Percentiles rank a stretch among this genome's conserved stretches.
phyloP scores from a whole-genome alignment of 2,888 invertebrate genomes.

The Drosophila robusta region DNA sequence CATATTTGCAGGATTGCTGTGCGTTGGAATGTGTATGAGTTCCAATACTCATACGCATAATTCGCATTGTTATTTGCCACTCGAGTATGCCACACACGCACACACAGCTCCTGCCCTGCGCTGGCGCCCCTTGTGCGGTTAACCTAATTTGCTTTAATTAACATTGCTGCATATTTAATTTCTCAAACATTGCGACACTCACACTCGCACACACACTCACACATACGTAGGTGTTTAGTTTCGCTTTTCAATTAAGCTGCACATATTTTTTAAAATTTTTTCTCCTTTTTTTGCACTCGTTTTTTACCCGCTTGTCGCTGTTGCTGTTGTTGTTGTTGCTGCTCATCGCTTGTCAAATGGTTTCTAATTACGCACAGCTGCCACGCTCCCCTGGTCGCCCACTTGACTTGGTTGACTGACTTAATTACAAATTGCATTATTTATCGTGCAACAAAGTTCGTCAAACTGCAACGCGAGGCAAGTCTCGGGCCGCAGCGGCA shows the following conservation, averaged over 20 bases:
- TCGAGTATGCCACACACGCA: background rate
- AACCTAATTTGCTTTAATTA: constrained; percentile 81
- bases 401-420: constrained; percentile 68
- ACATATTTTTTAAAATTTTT: constrained; percentile 21
- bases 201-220: constrained; percentile 17
- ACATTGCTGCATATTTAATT: constrained; percentile 77
- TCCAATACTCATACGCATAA: constrained; percentile 23
- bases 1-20: constrained; percentile 1
- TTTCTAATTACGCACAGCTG: constrained; percentile 61
- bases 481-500: background rate
- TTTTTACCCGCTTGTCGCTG: constrained; percentile 10
- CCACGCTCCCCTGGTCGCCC: constrained; percentile 40
- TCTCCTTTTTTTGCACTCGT: constrained; percentile 16
- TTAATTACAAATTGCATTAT: constrained; percentile 81
- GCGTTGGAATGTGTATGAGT: constrained; percentile 20
- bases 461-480: constrained; percentile 61
- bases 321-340: constrained; percentile 16
- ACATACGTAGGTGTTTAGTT: constrained; percentile 48
- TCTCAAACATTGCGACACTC: constrained; percentile 57
- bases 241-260: constrained; percentile 68
- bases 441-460: constrained; percentile 78
- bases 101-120: background rate
- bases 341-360: constrained; percentile 59
- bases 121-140: constrained; percentile 47
- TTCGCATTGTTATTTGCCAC: constrained; percentile 28